These are phyloP conservation scores for Alectoris magna DNA, from an alignment of 2,797 vertebrate genomes.

Conservation along the genomic window DNA sequence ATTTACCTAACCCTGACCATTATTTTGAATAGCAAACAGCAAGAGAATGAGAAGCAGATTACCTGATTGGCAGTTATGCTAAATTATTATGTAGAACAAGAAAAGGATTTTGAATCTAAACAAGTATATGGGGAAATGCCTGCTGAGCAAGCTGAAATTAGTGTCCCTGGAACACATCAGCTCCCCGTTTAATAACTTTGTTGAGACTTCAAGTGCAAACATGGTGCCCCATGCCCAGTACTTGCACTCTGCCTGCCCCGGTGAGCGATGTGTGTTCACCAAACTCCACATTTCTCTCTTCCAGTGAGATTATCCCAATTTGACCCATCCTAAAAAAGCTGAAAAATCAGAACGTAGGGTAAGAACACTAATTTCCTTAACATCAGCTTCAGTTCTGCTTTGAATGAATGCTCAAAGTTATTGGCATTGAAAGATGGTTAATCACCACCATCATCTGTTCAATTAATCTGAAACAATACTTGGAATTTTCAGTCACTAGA, in stretches of 20 bases:
- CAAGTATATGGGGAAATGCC: neutral
- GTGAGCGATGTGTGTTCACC: neutral
- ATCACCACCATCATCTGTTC: neutral
- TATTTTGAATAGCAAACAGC: neutral
- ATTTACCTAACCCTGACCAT: neutral
- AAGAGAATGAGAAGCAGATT: neutral
- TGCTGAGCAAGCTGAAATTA: neutral
- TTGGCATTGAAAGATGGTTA: neutral
- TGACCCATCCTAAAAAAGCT: neutral
- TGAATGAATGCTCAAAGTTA: neutral
- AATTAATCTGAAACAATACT: neutral
- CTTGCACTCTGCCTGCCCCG: neutral
- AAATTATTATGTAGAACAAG: neutral
- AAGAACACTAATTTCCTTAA: neutral
- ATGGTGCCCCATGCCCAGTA: neutral
- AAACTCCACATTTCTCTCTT: neutral
- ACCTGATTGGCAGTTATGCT: neutral
- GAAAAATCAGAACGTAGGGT: neutral
- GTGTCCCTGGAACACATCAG: neutral
- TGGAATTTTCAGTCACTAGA: neutral
- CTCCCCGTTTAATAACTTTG: neutral
- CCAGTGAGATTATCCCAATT: neutral
- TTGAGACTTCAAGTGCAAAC: neutral
- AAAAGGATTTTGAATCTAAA: neutral
- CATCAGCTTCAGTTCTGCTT: neutral